Base-by-base conservation (phyloP, 2,797 vertebrate species). In the Neoniphon sammara region DNA sequence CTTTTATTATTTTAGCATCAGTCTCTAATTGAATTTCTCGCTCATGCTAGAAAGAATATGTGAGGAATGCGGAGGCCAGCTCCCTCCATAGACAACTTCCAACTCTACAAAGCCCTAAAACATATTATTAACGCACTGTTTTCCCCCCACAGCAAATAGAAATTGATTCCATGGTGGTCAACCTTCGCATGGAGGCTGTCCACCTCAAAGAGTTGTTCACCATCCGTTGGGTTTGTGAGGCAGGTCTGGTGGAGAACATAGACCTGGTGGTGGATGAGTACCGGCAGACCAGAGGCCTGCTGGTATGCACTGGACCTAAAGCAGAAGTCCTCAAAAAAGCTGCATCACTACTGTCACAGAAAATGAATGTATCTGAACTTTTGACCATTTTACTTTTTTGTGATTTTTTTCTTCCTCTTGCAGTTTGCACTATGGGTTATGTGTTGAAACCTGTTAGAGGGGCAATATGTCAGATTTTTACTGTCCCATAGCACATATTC, bases 191-290 rank as follows among this genome's bases (percentile, higher is more conserved):
- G 94, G 94, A 98, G 66, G 82, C 91, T 0, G 6, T 77, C 5
- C 87, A 91, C 77, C 47, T 97, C 71, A 96, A 93, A 67, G 95
- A 96, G 14, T 91, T 91, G 73, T 94, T 97, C 73, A 94, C 95
- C 25, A 81, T 98, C 44, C 90, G 77, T 23, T 99, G 98, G 98
- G 67, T 88, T 25, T 94, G 95, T 84, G 93, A 95, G 71, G 18
- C 47, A 1, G 97, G 98, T n/a, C 89, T 99, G 20, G 91, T 97
- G 87, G 95, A 97, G 18, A 97, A 96, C 73, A 95, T 98, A 5
- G 87, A 87, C 46, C 79, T n/a, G 27, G 84, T 98, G 10, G 80
- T 96, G 73, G 92, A 91, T 20, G 96, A 99, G 84, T 99, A 94
- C 91, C 96, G 94, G 77, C 85, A 93, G 72, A 91, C 76, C 70